phyloP scores from a whole-genome alignment of 2,888 invertebrate genomes.

The Acrobasis consociella region DNA sequence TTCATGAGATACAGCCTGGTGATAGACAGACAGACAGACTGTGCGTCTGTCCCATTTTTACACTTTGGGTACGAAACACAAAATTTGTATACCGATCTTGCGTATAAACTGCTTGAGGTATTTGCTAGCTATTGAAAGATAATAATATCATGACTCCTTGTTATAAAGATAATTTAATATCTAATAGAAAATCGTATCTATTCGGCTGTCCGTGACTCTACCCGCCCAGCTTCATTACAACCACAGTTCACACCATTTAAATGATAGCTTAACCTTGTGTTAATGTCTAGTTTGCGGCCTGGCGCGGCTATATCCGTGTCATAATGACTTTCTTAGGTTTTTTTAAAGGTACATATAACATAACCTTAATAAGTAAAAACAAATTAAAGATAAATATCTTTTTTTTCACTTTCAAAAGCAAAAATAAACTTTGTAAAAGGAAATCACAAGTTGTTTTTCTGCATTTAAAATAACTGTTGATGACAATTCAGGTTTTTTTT shows the following conservation, averaged over 20 bases:
- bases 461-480: no score
- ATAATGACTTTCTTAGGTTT: background rate
- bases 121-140: background rate
- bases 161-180: conserved; percentile 2
- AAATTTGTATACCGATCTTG: no score
- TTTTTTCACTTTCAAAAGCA: no score
- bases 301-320: background rate
- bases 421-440: no score
- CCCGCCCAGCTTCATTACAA: conserved; percentile 9
- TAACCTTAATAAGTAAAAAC: no score
- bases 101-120: background rate
- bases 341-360: background rate
- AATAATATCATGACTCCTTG: background rate
- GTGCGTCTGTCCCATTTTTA: no score
- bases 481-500: no score
- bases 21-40: no score
- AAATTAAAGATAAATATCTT: no score
- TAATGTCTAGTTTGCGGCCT: background rate
- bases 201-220: conserved; percentile 4
- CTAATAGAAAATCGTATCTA: conserved; percentile 1
- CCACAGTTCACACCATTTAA: background rate
- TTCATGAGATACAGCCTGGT: no score
- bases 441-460: no score
- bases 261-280: background rate
- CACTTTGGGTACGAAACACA: no score